Evolutionary conservation across 1,140 invertebrate species (phyloP), one percentile per base, ranked within the genome.

Genomic region (Ceratitis capitata): DNA sequence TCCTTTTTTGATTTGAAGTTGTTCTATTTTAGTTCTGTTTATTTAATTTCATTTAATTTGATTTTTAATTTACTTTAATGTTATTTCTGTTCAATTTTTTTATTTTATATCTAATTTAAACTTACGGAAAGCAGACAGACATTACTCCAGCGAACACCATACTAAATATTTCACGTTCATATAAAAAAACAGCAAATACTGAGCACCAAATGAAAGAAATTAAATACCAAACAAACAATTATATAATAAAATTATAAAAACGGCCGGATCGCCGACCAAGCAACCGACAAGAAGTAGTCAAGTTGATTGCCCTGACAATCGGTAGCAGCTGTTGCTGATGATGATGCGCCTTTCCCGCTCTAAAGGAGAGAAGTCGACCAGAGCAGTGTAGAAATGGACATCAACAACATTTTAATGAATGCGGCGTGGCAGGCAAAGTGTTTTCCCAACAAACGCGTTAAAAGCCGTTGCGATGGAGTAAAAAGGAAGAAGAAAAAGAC

Each of bases 371-470:
- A n/a, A n/a, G n/a, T n/a, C n/a, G 61, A 64, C 29, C n/a, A 19
- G n/a, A 53, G 51, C 14, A 35, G 51, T n/a, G 51, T 53, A 16
- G 61, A 35, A 64, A 64, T 64, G 61, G 29, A 64, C 61, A 64
- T 64, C 61, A 64, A 64, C 26, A 64, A 64, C 35, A 64, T 64
- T 64, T 64, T 64, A 64, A 64, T 64, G 61, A 64, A 64, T 64
- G 61, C 61, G 61, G 61, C 61, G 14, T 16, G 10, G 2, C 32
- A 16, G 14, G 12, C 16, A 53, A 53, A 53, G 16, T 53, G 45
- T 47, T 47, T 12, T 16, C 14, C 12, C 16, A n/a, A 7, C 61
- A 39, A 64, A 35, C 12, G 29, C 51, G 12, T 32, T 2, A 64
- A 12, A 29, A 29, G 29, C 29, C 35, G 26, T 26, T 35, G 61